Base-by-base conservation (phyloP, 2,797 vertebrate species). In the Gallinago stenura region DNA sequence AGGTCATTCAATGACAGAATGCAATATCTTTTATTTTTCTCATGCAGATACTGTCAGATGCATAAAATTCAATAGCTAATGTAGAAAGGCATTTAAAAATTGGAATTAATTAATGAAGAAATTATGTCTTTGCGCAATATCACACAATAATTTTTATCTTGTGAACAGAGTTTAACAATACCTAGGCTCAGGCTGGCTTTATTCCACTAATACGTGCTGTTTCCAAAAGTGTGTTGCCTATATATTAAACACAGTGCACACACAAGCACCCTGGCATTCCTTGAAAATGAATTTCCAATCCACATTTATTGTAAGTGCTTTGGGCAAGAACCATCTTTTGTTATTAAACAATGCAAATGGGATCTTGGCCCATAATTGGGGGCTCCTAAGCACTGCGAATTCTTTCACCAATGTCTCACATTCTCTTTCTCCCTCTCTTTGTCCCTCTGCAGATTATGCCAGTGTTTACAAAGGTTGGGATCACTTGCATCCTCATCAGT, bases 221-320 rank as follows among this genome's bases (percentile, higher is more conserved):
- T 96, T 95, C 92, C 92, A 85, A 95, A 97, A 94, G 92, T 79
- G 70, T 83, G 28, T 82, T 95, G 84, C 71, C 91, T 87, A 19
- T 95, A 73, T 83, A 58, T 92, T 96, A 95, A 96, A 83, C 84
- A 73, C 79, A 80, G 66, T 83, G 71, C 51, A 60, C 60, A 84
- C 69, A 90, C 77, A 96, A 96, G 93, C 85, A 88, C 83, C 39
- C 68, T 53, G 62, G 60, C 89, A 87, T 95, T 95, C 91, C 90
- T 92, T 95, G 94, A 96, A 92, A 96, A 93, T 95, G 86, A 94
- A 94, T 96, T 96, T 97, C 91, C 96, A 94, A 93, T 90, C 76
- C 90, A 95, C 93, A 70, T 93, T 93, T 94, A 87, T 89, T 86
- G 33, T 88, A 87, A 93, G 83, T 94, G 79, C 87, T 85, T 92